Conservation (phyloP, 2,797 vertebrate species). For the Sarcophilus harrisii region DNA sequence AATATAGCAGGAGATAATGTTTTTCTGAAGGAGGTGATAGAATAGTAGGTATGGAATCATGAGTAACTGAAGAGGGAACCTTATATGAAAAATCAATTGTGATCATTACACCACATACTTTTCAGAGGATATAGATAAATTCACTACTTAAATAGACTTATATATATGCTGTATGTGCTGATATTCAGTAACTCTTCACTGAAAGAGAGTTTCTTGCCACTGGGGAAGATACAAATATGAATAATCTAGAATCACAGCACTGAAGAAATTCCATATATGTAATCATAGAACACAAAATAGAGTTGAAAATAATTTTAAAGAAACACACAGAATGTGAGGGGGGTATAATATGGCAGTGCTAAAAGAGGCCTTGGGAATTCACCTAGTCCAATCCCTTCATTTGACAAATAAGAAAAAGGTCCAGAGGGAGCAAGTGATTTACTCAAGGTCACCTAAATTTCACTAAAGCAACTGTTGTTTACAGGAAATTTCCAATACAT, state of each 20-base stretch:
- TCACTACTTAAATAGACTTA: background rate
- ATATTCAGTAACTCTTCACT: background rate
- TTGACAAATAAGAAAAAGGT: background rate
- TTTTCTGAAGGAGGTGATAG: background rate
- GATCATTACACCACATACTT: background rate
- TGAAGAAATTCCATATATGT: background rate
- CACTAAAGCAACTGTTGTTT: background rate
- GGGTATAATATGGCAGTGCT: background rate
- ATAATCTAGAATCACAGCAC: background rate
- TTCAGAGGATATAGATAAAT: background rate
- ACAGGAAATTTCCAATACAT: constrained; percentile 1
- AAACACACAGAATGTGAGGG: background rate
- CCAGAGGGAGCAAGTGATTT: background rate
- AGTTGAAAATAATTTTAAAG: background rate
- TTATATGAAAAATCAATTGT: background rate
- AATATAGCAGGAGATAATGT: background rate
- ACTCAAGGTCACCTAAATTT: background rate
- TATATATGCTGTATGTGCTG: background rate
- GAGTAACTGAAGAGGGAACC: background rate
- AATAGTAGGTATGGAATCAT: background rate
- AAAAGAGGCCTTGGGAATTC: background rate
- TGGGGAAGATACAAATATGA: background rate
- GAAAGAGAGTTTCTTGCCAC: background rate
- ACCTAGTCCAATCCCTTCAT: too few species aligned
- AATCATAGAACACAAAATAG: background rate